phyloP scores from a whole-genome alignment of 2,113 vertebrate species.

The Bagarius yarrelli region DNA sequence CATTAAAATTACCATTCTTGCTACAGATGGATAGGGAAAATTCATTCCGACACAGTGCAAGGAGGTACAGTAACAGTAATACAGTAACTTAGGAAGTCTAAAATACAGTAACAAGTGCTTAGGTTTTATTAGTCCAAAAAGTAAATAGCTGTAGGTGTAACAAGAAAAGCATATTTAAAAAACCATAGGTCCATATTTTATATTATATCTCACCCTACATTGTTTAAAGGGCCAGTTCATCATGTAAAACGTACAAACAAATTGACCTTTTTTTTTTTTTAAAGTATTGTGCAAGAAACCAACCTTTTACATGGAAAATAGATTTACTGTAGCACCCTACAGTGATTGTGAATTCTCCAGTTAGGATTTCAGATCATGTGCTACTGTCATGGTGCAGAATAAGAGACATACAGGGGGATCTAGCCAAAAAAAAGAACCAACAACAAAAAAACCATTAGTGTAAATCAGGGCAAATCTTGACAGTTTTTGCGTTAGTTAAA shows the following conservation, averaged over 20 bases:
- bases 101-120: neutral
- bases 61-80: too few relatives aligned
- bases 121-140: neutral
- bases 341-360: neutral
- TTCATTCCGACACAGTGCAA: too few relatives aligned
- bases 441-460: slow-evolving; percentile 31
- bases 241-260: neutral
- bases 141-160: neutral
- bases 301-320: neutral
- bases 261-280: too few relatives aligned
- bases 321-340: neutral
- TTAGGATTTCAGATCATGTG: neutral
- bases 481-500: slow-evolving; percentile 51
- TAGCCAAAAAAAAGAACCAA: neutral
- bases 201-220: neutral
- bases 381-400: neutral
- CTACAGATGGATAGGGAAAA: neutral
- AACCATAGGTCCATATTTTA: neutral
- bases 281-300: too few relatives aligned
- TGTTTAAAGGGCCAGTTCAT: neutral
- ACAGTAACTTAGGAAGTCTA: too few relatives aligned
- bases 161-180: neutral
- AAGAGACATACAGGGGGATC: neutral
- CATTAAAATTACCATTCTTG: neutral
- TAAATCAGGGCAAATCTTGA: slow-evolving; percentile 49